A percentile compares a stretch with the other conserved stretches of the same genome.
phyloP scores from a whole-genome alignment of 2,888 invertebrate genomes.

The Mongoloraphidia duomilia region DNA sequence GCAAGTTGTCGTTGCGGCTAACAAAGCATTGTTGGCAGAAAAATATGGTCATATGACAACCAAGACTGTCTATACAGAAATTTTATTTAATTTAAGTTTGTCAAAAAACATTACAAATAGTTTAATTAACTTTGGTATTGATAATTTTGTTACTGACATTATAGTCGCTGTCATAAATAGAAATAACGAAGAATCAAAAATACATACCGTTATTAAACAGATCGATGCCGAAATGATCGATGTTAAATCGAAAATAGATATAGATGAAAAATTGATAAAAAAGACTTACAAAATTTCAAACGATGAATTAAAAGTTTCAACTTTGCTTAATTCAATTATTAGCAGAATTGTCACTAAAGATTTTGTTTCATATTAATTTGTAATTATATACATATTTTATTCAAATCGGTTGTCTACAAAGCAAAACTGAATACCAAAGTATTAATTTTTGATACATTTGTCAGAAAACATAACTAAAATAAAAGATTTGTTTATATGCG shows the following conservation, averaged over 20 bases:
- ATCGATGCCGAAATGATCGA: conserved; percentile 40
- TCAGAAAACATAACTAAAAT: too few species aligned
- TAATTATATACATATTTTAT: too few species aligned
- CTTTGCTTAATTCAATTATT: conserved; percentile 42
- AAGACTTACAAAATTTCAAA: conserved; percentile 45
- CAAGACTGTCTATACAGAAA: conserved; percentile 45
- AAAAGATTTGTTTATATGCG: too few species aligned
- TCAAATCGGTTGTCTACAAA: too few species aligned
- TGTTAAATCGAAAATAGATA: conserved; percentile 33
- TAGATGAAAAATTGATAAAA: conserved; percentile 36
- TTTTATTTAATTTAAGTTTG: conserved; percentile 50
- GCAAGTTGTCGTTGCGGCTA: conserved; percentile 49
- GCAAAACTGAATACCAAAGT: too few species aligned
- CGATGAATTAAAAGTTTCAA: conserved; percentile 29
- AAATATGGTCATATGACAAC: conserved; percentile 39
- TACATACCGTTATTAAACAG: conserved; percentile 27
- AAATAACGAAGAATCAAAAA: conserved; percentile 17
- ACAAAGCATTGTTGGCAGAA: conserved; percentile 42
- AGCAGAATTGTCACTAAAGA: conserved; percentile 54
- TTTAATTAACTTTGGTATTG: conserved; percentile 47
- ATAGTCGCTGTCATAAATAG: conserved; percentile 31
- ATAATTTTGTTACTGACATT: conserved; percentile 31
- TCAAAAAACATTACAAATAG: conserved; percentile 57
- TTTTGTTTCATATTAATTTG: conserved; percentile 31
- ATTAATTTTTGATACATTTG: too few species aligned